phyloP scores from a whole-genome alignment of 1,140 invertebrate species.

The Stegodyphus mimosarum region DNA sequence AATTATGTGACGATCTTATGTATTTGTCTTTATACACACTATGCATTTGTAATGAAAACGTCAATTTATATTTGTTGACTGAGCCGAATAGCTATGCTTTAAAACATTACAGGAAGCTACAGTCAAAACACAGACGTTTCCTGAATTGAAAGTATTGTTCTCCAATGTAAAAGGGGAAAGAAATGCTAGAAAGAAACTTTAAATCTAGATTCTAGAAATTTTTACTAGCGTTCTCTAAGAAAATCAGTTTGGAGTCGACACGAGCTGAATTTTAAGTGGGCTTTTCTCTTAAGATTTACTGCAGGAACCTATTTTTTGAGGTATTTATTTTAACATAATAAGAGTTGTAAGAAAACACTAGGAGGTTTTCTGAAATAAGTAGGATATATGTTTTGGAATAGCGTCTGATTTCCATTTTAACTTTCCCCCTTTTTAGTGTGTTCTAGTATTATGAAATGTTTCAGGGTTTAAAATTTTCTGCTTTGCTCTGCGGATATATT shows the following conservation, averaged over 20 bases:
- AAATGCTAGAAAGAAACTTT: neutral
- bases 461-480: no score
- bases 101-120: no score
- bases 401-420: neutral
- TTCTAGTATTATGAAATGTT: no score
- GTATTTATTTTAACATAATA: constrained; percentile 22
- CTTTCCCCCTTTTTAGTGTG: no score
- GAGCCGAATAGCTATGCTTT: no score
- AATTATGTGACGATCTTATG: neutral
- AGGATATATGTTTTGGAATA: neutral
- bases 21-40: neutral
- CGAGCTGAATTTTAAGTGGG: constrained; percentile 9
- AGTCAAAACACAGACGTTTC: no score
- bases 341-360: neutral
- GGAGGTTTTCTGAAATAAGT: neutral
- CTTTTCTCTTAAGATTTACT: neutral
- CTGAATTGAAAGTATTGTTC: neutral
- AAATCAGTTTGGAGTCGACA: constrained; percentile 2
- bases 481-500: no score
- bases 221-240: neutral
- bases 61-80: no score
- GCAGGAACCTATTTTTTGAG: neutral
- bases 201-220: constrained; percentile 8
- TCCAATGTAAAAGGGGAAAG: neutral
- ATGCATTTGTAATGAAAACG: neutral